Conservation (phyloP, 2,888 invertebrate species). For the Lamellibrachia columna region DNA sequence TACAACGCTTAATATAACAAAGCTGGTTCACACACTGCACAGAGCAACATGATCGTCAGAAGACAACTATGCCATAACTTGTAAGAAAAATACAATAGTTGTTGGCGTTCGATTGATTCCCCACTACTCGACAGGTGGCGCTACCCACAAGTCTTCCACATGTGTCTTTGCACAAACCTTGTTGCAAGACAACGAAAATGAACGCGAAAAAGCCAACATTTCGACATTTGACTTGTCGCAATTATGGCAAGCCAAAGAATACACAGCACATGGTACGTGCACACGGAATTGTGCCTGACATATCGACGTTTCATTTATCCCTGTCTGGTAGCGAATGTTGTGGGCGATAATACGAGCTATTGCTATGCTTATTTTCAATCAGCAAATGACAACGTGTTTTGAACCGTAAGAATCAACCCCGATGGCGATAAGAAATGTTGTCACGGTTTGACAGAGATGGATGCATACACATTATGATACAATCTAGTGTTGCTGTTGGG, state of each 20-base stretch:
- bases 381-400: too few relatives aligned
- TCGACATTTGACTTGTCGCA: not conserved
- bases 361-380: not conserved
- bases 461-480: too few relatives aligned
- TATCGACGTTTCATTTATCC: not conserved
- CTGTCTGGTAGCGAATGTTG: not conserved
- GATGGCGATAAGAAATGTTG: too few relatives aligned
- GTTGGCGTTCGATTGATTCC: not conserved
- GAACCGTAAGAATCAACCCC: too few relatives aligned
- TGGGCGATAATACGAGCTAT: not conserved
- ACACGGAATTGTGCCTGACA: not conserved
- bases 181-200: not conserved
- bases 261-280: not conserved
- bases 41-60: too few relatives aligned
- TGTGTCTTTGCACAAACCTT: not conserved
- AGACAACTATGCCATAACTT: too few relatives aligned
- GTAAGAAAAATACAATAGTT: not conserved
- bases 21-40: too few relatives aligned
- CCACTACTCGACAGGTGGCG: not conserved
- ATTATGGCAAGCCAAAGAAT: not conserved
- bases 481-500: too few relatives aligned
- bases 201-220: not conserved
- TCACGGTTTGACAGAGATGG: too few relatives aligned
- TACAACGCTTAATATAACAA: too few relatives aligned
- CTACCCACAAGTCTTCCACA: not conserved